phyloP scores from a whole-genome alignment of 2,113 vertebrate genomes.

The Aramus guarauna region DNA sequence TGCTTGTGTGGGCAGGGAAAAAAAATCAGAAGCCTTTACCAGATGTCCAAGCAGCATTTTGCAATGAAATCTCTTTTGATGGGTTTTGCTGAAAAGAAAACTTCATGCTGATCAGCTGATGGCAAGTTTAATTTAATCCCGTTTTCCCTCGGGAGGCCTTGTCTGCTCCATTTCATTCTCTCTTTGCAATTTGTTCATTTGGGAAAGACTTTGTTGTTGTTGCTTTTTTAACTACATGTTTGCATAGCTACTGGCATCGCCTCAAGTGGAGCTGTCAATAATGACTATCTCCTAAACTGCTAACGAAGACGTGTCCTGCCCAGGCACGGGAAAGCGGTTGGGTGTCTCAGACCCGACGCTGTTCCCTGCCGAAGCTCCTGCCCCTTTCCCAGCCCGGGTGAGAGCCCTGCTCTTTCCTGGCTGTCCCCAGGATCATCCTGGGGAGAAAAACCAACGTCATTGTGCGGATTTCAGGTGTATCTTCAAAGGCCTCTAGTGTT shows the following conservation, averaged over 20 bases:
- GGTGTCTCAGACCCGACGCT: not conserved
- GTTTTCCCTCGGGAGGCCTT: not conserved
- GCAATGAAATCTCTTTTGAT: not conserved
- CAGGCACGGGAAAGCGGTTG: rapidly evolving
- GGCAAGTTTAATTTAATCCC: conserved; percentile 25
- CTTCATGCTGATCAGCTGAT: not conserved
- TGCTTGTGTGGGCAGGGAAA: not conserved
- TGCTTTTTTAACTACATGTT: not conserved
- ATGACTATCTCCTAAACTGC: not conserved
- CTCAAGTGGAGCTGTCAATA: not conserved
- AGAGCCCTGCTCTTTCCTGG: not conserved
- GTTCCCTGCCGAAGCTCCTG: not conserved
- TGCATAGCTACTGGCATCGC: not conserved
- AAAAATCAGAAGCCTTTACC: not conserved
- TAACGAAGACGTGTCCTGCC: rapidly evolving
- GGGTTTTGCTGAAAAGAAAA: not conserved
- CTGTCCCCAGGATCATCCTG: not conserved
- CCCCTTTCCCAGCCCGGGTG: not conserved
- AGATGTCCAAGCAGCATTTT: not conserved
- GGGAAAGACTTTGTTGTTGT: not conserved
- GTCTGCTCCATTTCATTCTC: conserved; percentile 3
- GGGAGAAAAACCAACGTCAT: not conserved
- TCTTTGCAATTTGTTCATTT: not conserved
- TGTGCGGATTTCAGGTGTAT: not conserved
- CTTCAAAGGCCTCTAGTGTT: not conserved